A percentile compares a stretch with the other conserved stretches of the same genome.
phyloP scores from a whole-genome alignment of 2,797 vertebrate genomes.

The Distichodus sexfasciatus region DNA sequence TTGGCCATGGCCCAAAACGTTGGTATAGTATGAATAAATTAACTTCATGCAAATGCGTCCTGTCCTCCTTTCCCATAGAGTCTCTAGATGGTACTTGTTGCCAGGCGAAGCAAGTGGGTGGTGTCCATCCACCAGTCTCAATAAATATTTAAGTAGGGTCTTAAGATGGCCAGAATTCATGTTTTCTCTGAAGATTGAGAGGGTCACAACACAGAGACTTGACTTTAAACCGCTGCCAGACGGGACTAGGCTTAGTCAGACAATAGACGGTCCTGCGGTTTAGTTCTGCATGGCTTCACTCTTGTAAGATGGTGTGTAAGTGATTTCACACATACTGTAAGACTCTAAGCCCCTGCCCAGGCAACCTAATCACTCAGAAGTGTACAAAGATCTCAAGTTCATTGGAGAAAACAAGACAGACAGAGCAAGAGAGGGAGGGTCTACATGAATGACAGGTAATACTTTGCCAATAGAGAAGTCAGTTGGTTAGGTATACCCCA shows the following conservation, averaged over 20 bases:
- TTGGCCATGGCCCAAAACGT: constrained; percentile 53
- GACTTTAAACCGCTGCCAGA: constrained; percentile 68
- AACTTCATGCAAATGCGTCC: constrained; percentile 61
- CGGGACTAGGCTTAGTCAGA: constrained; percentile 54
- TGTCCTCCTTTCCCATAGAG: constrained; percentile 46
- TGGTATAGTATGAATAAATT: constrained; percentile 61
- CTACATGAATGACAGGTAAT: constrained; percentile 34
- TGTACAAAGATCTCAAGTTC: constrained; percentile 47
- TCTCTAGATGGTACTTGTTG: constrained; percentile 54
- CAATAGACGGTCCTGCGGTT: constrained; percentile 52
- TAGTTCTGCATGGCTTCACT: constrained; percentile 67
- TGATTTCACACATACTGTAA: constrained; percentile 57
- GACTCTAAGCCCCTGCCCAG: constrained; percentile 53
- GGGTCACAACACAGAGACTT: constrained; percentile 55
- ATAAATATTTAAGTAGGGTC: constrained; percentile 67
- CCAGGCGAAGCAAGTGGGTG: constrained; percentile 60
- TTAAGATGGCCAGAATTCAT: constrained; percentile 54
- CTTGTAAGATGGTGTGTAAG: constrained; percentile 52
- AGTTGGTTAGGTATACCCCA: constrained; percentile 45
- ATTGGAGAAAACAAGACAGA: neutral
- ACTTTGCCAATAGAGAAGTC: constrained; percentile 11
- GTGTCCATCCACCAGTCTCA: constrained; percentile 52
- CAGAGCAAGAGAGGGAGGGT: neutral
- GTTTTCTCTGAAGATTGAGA: constrained; percentile 55
- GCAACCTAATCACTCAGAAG: constrained; percentile 57